Conservation (phyloP, 2,113 vertebrate genomes). For the Saccopteryx leptura region DNA sequence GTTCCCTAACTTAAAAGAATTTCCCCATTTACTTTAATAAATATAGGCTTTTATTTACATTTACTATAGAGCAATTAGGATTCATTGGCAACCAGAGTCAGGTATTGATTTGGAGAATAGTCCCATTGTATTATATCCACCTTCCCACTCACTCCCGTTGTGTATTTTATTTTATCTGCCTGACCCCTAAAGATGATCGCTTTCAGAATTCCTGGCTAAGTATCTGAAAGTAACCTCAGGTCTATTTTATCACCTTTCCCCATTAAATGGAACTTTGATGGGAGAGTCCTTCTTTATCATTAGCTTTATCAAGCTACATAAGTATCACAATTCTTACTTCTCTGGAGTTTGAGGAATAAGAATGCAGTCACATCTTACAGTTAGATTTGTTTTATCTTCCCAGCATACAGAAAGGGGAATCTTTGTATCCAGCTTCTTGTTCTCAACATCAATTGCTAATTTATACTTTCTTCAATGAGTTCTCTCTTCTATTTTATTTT, state of each 20-base stretch:
- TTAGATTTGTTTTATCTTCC: not conserved
- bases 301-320: not conserved
- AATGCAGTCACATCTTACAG: not conserved
- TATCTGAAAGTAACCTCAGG: not conserved
- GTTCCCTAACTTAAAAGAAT: not conserved
- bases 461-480: not conserved
- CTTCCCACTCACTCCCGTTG: not conserved
- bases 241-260: not conserved
- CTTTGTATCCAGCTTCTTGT: not conserved
- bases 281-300: not conserved
- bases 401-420: not conserved
- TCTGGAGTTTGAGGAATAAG: not conserved
- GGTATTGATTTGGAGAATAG: not conserved
- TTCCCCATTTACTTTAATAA: not conserved
- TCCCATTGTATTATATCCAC: accelerated
- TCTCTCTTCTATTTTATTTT: not conserved
- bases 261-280: not conserved
- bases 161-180: not conserved
- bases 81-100: not conserved
- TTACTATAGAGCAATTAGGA: not conserved
- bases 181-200: not conserved
- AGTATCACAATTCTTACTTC: not conserved
- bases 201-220: not conserved
- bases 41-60: not conserved
- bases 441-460: constrained; percentile 23